Conservation (phyloP, 2,113 vertebrate genomes). For the Panthera uncia region DNA sequence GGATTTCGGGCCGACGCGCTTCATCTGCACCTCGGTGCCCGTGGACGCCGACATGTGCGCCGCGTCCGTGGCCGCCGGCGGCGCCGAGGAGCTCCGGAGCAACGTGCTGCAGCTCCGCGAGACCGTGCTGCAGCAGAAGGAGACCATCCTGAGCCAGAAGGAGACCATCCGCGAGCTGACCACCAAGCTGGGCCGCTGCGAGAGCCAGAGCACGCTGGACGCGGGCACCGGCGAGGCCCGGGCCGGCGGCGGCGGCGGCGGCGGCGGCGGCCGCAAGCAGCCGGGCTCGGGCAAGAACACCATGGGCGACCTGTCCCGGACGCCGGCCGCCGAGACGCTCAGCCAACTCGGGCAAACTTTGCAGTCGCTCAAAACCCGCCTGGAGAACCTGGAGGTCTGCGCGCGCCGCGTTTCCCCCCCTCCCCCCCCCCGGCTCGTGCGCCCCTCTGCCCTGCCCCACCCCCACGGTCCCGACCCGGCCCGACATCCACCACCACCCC, state of each 20-base stretch:
- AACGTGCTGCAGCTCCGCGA: conserved; percentile 95
- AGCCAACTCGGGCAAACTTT: conserved; percentile 96
- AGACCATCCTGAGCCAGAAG: conserved; percentile 97
- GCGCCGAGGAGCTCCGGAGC: conserved; percentile 92
- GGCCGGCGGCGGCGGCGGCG: conserved; percentile 69
- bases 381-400: conserved; percentile 97
- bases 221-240: conserved; percentile 84
- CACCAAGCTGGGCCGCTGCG: conserved; percentile 95
- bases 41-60: conserved; percentile 96
- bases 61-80: conserved; percentile 91
- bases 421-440: neutral
- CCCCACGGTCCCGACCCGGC: neutral
- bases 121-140: conserved; percentile 97
- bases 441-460: conserved; percentile 20
- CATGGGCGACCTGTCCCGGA: conserved; percentile 95
- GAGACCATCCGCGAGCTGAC: conserved; percentile 97
- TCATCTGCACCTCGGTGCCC: conserved; percentile 98
- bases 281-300: conserved; percentile 90
- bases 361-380: conserved; percentile 94
- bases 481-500: neutral
- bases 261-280: conserved; percentile 88
- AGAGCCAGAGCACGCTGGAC: conserved; percentile 91
- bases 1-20: conserved; percentile 94
- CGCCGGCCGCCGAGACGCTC: conserved; percentile 94
- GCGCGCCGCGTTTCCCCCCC: conserved; percentile 25